Percentiles rank a stretch among this genome's conserved stretches.
Conservation (phyloP, 2,113 vertebrate species). For the Corythoichthys intestinalis region DNA sequence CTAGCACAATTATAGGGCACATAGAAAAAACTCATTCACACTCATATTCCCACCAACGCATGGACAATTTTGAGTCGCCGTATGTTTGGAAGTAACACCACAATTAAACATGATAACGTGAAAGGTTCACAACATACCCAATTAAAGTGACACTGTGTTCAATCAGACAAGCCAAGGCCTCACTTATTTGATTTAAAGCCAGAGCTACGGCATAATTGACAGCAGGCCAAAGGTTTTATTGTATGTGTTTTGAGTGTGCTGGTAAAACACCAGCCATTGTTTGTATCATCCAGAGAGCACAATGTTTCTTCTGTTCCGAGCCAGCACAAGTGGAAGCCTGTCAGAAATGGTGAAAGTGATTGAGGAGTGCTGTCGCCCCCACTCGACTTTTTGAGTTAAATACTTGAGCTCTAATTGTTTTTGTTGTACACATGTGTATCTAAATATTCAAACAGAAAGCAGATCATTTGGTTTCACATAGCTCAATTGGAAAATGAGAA, state of each 20-base stretch:
- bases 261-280: conserved; percentile 66
- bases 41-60: too few species aligned
- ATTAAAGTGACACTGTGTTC: conserved; percentile 31
- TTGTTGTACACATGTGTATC: not conserved
- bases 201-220: conserved; percentile 53
- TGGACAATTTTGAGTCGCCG: too few species aligned
- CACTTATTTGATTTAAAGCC: conserved; percentile 39
- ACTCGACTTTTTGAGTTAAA: not conserved
- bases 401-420: not conserved
- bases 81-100: too few species aligned
- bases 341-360: conserved; percentile 47
- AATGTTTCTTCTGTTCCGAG: conserved; percentile 67
- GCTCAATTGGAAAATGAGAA: not conserved
- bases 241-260: conserved; percentile 56
- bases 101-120: conserved; percentile 1
- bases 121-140: not conserved
- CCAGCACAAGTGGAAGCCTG: conserved; percentile 57
- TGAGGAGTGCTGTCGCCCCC: too few species aligned
- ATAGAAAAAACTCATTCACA: too few species aligned
- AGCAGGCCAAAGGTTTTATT: conserved; percentile 55
- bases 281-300: conserved; percentile 48
- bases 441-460: not conserved
- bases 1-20: not conserved
- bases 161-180: conserved; percentile 14
- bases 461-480: not conserved